A percentile compares a stretch with the other conserved stretches of the same genome.
Evolutionary conservation across 2,888 invertebrate species (phyloP).

Genomic region (Eristalinus aeneus): DNA sequence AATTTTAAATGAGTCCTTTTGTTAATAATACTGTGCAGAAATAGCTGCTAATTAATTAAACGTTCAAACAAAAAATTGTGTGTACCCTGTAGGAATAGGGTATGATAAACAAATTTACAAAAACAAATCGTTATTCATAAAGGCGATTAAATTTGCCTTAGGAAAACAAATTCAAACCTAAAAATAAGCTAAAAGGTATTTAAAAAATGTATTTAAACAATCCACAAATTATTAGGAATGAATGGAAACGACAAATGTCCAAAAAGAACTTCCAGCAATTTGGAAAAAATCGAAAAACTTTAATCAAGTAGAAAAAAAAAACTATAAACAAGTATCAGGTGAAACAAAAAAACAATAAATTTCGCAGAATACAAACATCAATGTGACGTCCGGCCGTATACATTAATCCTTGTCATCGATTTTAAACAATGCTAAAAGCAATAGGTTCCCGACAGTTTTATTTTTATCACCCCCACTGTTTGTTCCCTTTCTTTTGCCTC

Average conservation of each 20-base stretch:
- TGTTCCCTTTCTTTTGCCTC: neutral
- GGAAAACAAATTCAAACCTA: constrained; percentile 33
- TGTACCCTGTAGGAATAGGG: constrained; percentile 25
- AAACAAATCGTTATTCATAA: constrained; percentile 13
- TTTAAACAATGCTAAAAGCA: neutral
- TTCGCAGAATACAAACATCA: constrained; percentile 1
- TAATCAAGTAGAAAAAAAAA: neutral
- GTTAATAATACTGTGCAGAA: constrained; percentile 1
- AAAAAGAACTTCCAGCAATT: neutral
- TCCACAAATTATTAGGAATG: neutral
- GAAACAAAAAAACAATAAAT: constrained; percentile 21
- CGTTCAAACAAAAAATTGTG: neutral
- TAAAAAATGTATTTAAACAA: neutral
- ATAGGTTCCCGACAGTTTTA: neutral
- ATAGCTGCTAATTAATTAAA: neutral
- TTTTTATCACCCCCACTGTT: neutral
- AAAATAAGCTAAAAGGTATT: neutral
- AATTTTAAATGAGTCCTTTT: neutral
- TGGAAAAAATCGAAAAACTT: no score
- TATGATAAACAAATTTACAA: constrained; percentile 27
- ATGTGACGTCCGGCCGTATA: constrained; percentile 11
- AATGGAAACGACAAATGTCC: neutral
- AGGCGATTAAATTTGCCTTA: constrained; percentile 21
- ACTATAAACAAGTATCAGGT: constrained; percentile 7
- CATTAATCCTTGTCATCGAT: neutral